Evolutionary conservation across 2,888 invertebrate species (phyloP).

Genomic region (Nemurella pictetii): DNA sequence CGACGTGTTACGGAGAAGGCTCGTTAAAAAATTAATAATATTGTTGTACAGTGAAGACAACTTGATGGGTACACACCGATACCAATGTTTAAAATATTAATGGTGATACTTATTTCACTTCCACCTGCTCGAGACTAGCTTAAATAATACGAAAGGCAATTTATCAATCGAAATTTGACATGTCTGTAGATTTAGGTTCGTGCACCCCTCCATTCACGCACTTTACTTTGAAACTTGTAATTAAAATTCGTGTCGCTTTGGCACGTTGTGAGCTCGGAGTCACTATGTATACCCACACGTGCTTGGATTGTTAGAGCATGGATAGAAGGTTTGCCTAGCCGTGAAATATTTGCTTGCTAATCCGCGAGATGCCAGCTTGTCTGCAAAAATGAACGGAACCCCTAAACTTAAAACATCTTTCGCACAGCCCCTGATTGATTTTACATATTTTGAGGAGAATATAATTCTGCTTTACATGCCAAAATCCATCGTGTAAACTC

Average conservation of each 20-base stretch:
- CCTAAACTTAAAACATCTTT: too few relatives aligned
- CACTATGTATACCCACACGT: neutral
- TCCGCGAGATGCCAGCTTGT: too few relatives aligned
- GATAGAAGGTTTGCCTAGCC: too few relatives aligned
- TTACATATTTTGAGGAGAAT: too few relatives aligned
- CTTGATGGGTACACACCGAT: neutral
- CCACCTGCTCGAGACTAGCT: neutral
- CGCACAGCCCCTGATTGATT: too few relatives aligned
- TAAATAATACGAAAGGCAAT: neutral
- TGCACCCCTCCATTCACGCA: neutral
- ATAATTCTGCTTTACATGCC: too few relatives aligned
- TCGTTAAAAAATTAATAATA: neutral
- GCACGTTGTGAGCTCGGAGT: neutral
- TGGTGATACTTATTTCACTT: neutral
- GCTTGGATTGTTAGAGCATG: neutral
- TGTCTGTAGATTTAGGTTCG: neutral
- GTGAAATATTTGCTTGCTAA: too few relatives aligned
- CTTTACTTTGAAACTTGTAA: neutral
- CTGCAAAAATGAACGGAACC: too few relatives aligned
- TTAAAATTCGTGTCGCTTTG: neutral
- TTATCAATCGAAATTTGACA: constrained; percentile 22
- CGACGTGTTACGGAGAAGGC: neutral
- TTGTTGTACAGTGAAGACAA: neutral
- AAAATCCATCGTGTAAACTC: too few relatives aligned
- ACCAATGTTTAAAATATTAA: neutral